A percentile compares a stretch with the other conserved stretches of the same genome.
Evolutionary conservation across 2,888 invertebrate species (phyloP).

Genomic region (Blastobasis adustella): DNA sequence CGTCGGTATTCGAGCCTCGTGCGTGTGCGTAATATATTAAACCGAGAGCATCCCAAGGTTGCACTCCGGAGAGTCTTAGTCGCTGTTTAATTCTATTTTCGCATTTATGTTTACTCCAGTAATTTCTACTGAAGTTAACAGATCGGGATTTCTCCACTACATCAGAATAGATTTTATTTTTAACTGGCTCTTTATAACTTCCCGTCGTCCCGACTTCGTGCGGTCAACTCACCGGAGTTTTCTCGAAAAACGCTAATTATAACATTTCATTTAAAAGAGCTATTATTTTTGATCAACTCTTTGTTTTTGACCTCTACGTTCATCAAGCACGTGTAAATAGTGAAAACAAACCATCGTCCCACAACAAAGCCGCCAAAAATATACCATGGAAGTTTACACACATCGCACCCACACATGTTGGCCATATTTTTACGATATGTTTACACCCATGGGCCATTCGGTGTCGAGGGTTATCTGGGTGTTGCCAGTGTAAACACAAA

Average conservation of each 20-base stretch:
- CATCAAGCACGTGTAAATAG: no score
- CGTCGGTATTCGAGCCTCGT: constrained; percentile 18
- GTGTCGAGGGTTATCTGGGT: constrained; percentile 18
- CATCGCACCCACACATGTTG: constrained; percentile 1
- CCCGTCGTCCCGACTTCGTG: no score
- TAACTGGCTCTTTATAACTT: no score
- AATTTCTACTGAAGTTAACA: not conserved
- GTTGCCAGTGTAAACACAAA: constrained; percentile 10
- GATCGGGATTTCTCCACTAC: no score
- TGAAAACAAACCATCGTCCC: no score
- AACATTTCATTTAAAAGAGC: no score
- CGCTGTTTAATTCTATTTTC: constrained; percentile 7
- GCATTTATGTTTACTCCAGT: not conserved
- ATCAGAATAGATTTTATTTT: no score
- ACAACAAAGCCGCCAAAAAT: not conserved
- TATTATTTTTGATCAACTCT: no score
- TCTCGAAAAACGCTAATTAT: no score
- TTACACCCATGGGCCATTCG: constrained; percentile 13
- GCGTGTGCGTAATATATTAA: constrained; percentile 13
- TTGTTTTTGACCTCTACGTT: no score
- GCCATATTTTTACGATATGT: constrained; percentile 3
- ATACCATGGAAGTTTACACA: not conserved
- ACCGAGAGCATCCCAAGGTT: constrained; percentile 24
- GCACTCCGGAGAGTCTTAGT: not conserved
- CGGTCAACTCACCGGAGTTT: no score